These are phyloP conservation scores for Umimayanthus kanabou DNA, from an alignment of 92 coral and sea anemone species.

Conservation along the genomic window DNA sequence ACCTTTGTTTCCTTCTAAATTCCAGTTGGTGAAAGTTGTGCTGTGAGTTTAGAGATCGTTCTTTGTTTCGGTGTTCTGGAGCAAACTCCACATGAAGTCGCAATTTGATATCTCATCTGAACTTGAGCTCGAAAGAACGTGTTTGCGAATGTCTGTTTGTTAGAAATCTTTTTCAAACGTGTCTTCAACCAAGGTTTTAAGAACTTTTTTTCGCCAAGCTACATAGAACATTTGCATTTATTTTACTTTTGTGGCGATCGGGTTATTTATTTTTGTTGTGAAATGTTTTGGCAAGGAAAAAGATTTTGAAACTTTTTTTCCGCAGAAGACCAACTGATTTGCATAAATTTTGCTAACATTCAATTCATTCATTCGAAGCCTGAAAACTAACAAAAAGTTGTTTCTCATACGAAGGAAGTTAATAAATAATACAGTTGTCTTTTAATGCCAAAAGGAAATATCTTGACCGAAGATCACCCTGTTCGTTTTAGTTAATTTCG, in stretches of 20 bases:
- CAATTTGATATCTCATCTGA: slow-evolving; percentile 34
- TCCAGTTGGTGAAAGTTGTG: slow-evolving; percentile 10
- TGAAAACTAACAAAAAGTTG: slow-evolving; percentile 40
- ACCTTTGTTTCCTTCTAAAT: slow-evolving; percentile 12
- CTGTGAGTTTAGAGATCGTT: slow-evolving; percentile 16
- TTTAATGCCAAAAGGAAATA: slow-evolving; percentile 7
- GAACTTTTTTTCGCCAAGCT: background rate
- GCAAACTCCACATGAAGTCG: slow-evolving; percentile 43
- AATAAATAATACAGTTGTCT: background rate
- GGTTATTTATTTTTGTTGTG: slow-evolving; percentile 22
- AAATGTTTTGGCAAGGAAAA: slow-evolving; percentile 41
- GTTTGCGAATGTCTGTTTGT: slow-evolving; percentile 33
- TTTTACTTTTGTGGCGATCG: background rate
- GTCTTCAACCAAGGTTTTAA: background rate
- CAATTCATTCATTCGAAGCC: slow-evolving; percentile 79
- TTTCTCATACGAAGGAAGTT: slow-evolving; percentile 23
- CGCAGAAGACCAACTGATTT: slow-evolving; percentile 57
- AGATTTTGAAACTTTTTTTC: slow-evolving; percentile 80
- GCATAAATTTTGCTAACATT: slow-evolving; percentile 55
- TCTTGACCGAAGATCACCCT: background rate
- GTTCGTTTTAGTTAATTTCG: slow-evolving; percentile 35
- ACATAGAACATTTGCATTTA: slow-evolving; percentile 1
- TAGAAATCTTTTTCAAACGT: slow-evolving; percentile 1
- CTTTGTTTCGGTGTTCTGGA: slow-evolving; percentile 18
- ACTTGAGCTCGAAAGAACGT: slow-evolving; percentile 39